Percentiles rank a stretch among this genome's conserved stretches.
These are phyloP conservation scores for Nematolebias whitei DNA, from an alignment of 2,113 vertebrate species.

Conservation along the genomic window DNA sequence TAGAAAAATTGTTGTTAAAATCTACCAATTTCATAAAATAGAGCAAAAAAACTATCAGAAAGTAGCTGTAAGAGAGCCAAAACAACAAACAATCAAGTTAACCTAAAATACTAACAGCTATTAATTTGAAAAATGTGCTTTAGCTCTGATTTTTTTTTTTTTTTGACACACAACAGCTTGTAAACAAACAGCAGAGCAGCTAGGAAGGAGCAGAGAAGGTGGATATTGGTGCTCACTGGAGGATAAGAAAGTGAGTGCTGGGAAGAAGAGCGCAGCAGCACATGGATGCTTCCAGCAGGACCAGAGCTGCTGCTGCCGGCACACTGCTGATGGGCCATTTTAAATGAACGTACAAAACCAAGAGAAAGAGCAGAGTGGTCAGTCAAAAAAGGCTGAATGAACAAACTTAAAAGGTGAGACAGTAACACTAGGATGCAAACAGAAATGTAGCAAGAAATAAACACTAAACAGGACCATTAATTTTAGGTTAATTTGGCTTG, in stretches of 20 bases:
- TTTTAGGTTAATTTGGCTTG: background rate
- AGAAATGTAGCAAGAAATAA: background rate
- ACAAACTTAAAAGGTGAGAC: slow-evolving; percentile 20
- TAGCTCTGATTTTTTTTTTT: too few species aligned
- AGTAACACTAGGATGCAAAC: slow-evolving; percentile 8
- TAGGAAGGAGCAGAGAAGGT: slow-evolving; percentile 16
- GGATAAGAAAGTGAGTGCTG: slow-evolving; percentile 95
- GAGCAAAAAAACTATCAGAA: background rate
- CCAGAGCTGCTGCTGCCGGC: slow-evolving; percentile 91
- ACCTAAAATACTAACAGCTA: too few species aligned
- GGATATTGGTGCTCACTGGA: slow-evolving; percentile 81
- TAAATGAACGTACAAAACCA: slow-evolving; percentile 32
- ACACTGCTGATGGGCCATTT: slow-evolving; percentile 80
- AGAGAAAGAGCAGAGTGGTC: slow-evolving; percentile 37
- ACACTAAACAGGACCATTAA: background rate
- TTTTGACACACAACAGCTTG: background rate
- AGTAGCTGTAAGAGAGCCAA: background rate
- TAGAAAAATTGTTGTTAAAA: background rate
- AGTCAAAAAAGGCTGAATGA: slow-evolving; percentile 24
- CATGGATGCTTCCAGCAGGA: slow-evolving; percentile 89
- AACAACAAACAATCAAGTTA: background rate
- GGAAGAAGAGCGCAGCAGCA: slow-evolving; percentile 89
- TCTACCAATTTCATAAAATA: background rate
- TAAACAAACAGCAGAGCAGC: background rate
- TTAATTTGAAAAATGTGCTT: too few species aligned